Base-by-base conservation (phyloP, 2,888 invertebrate genomes). In the Idaea aversata region DNA sequence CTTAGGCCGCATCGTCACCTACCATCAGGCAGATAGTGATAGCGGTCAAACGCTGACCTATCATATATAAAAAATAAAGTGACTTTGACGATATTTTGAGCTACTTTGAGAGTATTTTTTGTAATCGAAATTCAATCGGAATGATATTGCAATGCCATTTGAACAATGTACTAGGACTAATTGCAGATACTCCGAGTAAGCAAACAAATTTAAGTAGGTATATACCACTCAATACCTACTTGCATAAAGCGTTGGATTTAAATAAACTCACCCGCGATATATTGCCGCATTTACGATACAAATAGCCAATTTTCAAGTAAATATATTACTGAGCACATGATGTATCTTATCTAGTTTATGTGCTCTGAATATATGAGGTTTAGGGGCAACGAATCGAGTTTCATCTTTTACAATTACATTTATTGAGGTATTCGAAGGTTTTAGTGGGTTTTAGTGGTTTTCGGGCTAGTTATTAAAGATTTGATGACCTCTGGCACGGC, bases 261-360 rank as follows among this genome's bases (percentile, higher is more conserved):
- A 10, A 5, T 47, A 47, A 47, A 47, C 47, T 47, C 47, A 4
- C 57, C 47, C 63, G 69, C 77, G 80, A 83, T 84, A 68, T 78
- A 83, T 77, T 72, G 75, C 71, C 71, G 67, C 73, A 71, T 72
- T 78, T 74, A 76, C 77, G 70, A 70, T 77, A 77, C 75, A 81
- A 83, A 85, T 83, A 80, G 84, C 78, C 83, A 81, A 83, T 84
- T 84, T 82, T 74, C 74, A 69, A 71, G 73, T 82, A 82, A 78
- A 80, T 81, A 77, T 80, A 80, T 80, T 77, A 78, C 72, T 69
- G 71, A 64, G 70, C 70, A 65, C 69, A 68, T 75, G 73, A 75
- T 77, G 79, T 79, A 75, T 74, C 73, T 72, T 72, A 13, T 47
- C 47, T 47, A 47, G 13, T 47, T 47, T 47, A 47, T 47, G 47